Percentiles rank a stretch among this genome's conserved stretches.
Evolutionary conservation across 2,113 vertebrate genomes (phyloP).

Genomic region (Tragelaphus buxtoni): DNA sequence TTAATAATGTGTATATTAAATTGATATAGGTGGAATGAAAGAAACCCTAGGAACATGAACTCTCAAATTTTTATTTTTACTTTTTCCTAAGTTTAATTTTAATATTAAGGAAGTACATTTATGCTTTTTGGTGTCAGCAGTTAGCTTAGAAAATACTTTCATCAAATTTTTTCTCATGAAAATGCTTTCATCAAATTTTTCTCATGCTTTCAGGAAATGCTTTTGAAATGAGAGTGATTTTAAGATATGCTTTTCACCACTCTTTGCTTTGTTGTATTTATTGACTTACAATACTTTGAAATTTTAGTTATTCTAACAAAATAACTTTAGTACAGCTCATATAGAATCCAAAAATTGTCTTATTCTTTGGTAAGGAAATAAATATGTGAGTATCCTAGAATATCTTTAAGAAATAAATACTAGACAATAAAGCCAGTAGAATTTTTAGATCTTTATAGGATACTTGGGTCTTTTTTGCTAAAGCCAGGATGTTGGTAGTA

Average conservation of each 20-base stretch:
- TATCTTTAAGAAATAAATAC: not conserved
- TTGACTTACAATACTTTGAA: not conserved
- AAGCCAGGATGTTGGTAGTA: not conserved
- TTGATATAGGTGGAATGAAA: not conserved
- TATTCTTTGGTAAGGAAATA: not conserved
- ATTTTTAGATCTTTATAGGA: not conserved
- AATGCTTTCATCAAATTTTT: not conserved
- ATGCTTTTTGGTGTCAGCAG: not conserved
- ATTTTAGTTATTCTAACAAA: not conserved
- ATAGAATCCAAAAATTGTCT: not conserved
- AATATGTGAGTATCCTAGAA: not conserved
- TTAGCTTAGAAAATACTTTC: not conserved
- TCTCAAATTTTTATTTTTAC: not conserved
- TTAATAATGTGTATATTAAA: not conserved
- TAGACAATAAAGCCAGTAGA: not conserved
- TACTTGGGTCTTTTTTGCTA: not conserved
- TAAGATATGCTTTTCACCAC: not conserved
- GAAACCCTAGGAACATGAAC: not conserved
- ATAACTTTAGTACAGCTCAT: not conserved
- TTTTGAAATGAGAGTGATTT: not conserved
- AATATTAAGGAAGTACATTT: not conserved
- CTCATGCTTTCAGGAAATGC: not conserved
- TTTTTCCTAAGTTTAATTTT: slow-evolving; percentile 11
- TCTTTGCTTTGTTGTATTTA: not conserved
- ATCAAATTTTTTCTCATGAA: not conserved